phyloP scores from a whole-genome alignment of 2,888 invertebrate genomes.

The Dioctria rufipes region DNA sequence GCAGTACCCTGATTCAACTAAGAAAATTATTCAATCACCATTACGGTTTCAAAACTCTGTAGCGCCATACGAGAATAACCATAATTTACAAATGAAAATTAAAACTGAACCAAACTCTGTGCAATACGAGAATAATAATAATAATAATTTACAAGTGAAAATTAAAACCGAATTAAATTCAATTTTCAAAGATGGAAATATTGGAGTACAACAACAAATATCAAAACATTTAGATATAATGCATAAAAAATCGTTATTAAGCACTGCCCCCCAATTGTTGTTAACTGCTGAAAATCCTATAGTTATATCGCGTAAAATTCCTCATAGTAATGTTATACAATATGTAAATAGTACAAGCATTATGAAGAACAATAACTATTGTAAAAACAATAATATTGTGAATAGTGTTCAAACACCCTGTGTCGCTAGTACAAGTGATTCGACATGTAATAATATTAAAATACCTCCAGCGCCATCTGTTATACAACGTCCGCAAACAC shows the following conservation, averaged over 20 bases:
- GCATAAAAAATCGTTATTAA: slow-evolving; percentile 22
- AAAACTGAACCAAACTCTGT: slow-evolving; percentile 19
- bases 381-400: slow-evolving; percentile 52
- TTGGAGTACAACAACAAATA: slow-evolving; percentile 5
- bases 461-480: slow-evolving; percentile 38
- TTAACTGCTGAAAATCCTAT: slow-evolving; percentile 49
- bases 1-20: slow-evolving; percentile 43
- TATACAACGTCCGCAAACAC: slow-evolving; percentile 67
- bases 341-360: slow-evolving; percentile 64
- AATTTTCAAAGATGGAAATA: background rate
- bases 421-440: slow-evolving; percentile 57
- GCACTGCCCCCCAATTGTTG: slow-evolving; percentile 11
- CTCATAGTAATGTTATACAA: slow-evolving; percentile 68
- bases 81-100: slow-evolving; percentile 27
- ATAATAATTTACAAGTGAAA: slow-evolving; percentile 25
- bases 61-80: background rate
- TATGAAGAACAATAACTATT: slow-evolving; percentile 55
- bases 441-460: slow-evolving; percentile 30
- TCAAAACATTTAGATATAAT: slow-evolving; percentile 30
- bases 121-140: slow-evolving; percentile 19
- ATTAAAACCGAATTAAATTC: slow-evolving; percentile 13
- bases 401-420: slow-evolving; percentile 57
- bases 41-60: background rate
- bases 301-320: slow-evolving; percentile 65
- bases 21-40: slow-evolving; percentile 36